Evolutionary conservation across 2,797 vertebrate genomes (phyloP), one percentile per base, ranked within the genome.

Genomic region (Amazonetta brasiliensis): DNA sequence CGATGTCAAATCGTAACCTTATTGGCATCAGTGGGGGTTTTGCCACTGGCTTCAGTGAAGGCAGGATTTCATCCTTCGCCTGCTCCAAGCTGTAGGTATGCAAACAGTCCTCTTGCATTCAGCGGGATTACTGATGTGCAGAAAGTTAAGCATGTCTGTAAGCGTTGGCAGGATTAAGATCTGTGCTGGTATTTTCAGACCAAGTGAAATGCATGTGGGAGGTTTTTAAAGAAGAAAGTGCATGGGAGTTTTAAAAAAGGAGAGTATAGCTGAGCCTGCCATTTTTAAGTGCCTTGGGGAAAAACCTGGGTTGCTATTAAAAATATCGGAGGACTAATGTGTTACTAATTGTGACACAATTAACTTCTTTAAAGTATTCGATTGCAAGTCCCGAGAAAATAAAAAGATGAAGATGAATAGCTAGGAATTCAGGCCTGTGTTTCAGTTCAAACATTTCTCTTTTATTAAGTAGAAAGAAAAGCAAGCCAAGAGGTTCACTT

Each of bases 331-430:
- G 93, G 87, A 96, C 91, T 95, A 96, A 97, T 95, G 95, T 97
- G 95, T 96, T 97, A 91, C 94, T 97, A 95, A 86, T 95, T 94
- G 97, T 97, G 96, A 97, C 94, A 95, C 93, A 94, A 94, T 95
- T 97, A 97, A 94, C 67, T 95, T 84, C 93, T 95, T 92, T 76
- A 67, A 79, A 56, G 67, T 87, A 72, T 79, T 87, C 35, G 79
- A 68, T 82, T 92, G 71, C 46, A 73, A 83, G 84, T 92, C 92
- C 71, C 75, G 31, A 60, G 62, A 96, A 97, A 97, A 96, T 91
- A 92, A 94, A 87, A 94, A 72, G 66, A 79, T 72, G 48, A 43
- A 56, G 44, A 90, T 86, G 86, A 92, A 77, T 60, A 89, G 46
- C 68, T 91, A 90, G 96, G 95, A 93, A 90, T 95, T 94, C 81